Base-by-base conservation (phyloP, 2,113 vertebrate species). In the Fregata magnificens region DNA sequence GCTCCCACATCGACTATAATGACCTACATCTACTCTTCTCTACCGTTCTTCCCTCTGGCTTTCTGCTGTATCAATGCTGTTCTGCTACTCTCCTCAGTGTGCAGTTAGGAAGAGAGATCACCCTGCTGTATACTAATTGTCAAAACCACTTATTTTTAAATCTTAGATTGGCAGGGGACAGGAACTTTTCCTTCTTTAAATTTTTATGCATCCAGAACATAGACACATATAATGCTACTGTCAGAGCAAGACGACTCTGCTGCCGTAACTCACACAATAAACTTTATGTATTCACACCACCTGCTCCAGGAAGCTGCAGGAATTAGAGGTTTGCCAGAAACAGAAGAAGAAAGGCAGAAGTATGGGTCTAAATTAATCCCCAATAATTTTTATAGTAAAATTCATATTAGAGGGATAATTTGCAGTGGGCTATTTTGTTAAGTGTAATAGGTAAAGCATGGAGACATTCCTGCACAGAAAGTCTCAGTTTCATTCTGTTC, bases 21-120 rank as follows among this genome's bases (percentile, higher is more conserved):
- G 96, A 96, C 96, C 95, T 93, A 94, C 65, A 96, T 97, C 69
- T 58, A 65, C 73, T 86, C 65, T 36, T 49, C 85, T n/a, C 73
- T 11, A 34, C 40, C 1, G 0, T 52, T 94, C 90, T 80, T 45
- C 69, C 95, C 92, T 72, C 83, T 82, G 80, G 95, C 92, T 32
- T 92, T 71, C 82, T 61, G 55, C 36, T 40, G 18, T 55, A 90
- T 67, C 79, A 67, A 1, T 42, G 31, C 50, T 66, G 62, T 45
- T 66, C 79, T 95, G 63, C 29, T 66, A 38, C 67, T 73, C 63
- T 71, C 72, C 45, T 47, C 42, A 3, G 3, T 7, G 29, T 38
- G 26, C 79, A 63, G 22, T 59, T 67, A 63, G 63, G 61, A 78
- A 71, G 47, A 34, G 24, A 74, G 44, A 87, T 38, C 56, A 65